Base-by-base conservation (phyloP, 2,888 invertebrate species). In the Ochropleura leucogaster region DNA sequence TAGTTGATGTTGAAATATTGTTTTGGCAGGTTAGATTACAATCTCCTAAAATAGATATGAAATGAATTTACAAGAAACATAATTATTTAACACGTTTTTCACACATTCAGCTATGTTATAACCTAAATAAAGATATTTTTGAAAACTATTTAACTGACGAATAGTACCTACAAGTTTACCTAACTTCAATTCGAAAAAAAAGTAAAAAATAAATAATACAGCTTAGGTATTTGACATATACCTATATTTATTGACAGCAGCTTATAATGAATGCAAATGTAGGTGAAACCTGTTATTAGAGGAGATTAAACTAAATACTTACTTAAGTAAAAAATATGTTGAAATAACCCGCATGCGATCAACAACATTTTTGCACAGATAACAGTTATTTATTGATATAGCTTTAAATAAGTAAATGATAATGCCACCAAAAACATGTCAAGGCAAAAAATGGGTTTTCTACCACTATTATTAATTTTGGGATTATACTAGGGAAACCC, bases 311-410 rank as follows among this genome's bases (percentile, higher is more conserved):
- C 12, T 14, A 47, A 59, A 47, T 67, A 59, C 46, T 30, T 16
- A 62, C 44, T 40, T 44, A 67, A 8, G 16, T 51, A 14, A 60
- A 71, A 51, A 74, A 65, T n/a, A 47, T 53, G 9, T 20, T n/a
- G 16, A 53, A 65, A 51, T 55, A 46, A 65, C 68, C 81, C 55
- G 68, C 81, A 80, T 9, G 64, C 79, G 8, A 46, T 30, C 1
- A 18, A 42, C 49, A 46, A 64, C n/a, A 20, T 18, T 49, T 60
- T 79, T 9, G 16, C 12, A 55, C 12, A 40, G 68, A 72, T 72
- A 62, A 53, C 4, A 59, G 10, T 47, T 10, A 68, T 74, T 59
- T 49, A 79, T 60, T 42, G 46, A n/a, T 49, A 47, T 9, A 18
- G 4, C 12, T 42, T 60, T 0, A 47, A 59, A 42, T 4, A 42